Evolutionary conservation across 2,113 vertebrate genomes (phyloP), one percentile per base, ranked within the genome.

Genomic region (Laticauda colubrina): DNA sequence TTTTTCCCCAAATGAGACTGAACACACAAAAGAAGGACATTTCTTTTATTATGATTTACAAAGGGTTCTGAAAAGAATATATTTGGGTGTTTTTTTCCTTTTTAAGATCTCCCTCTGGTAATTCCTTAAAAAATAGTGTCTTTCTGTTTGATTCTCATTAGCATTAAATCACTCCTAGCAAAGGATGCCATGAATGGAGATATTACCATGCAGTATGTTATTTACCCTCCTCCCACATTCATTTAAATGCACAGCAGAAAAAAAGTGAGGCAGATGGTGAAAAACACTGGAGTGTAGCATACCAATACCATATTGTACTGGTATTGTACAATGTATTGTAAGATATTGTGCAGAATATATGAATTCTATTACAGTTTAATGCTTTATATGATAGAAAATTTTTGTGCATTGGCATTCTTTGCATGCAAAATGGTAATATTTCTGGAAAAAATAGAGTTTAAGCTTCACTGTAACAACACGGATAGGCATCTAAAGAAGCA

Each of bases 191-290:
- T 95, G 93, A 96, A 96, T 94, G 91, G 92, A 93, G 93, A 91
- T 55, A 43, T 97, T 96, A 97, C 94, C 95, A 94, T 96, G 96
- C 96, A 94, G 95, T 96, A 96, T 96, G 95, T 96, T 92, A 96
- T 91, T 94, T 96, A 96, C 93, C 92, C 92, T 96, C 94, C 94
- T 94, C 88, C 94, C 94, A 95, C 56, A 29, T 12, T 51, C 85
- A 61, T 57, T 5, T 48, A 53, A 61, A 56, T n/a, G 81, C 21
- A 26, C 69, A 85, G 11, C 57, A 21, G 88, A 29, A 20, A 90
- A 69, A 69, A 64, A 39, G 43, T 29, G 55, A 85, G 12, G 53
- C 85, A 91, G 85, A 43, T 61, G 45, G 43, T 61, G 61, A 61
- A 91, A 53, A 10, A 6, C 56, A 10, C 56, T 26, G 57, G 81